Conservation (phyloP, 1,140 invertebrate genomes). For the Camponotus floridanus region DNA sequence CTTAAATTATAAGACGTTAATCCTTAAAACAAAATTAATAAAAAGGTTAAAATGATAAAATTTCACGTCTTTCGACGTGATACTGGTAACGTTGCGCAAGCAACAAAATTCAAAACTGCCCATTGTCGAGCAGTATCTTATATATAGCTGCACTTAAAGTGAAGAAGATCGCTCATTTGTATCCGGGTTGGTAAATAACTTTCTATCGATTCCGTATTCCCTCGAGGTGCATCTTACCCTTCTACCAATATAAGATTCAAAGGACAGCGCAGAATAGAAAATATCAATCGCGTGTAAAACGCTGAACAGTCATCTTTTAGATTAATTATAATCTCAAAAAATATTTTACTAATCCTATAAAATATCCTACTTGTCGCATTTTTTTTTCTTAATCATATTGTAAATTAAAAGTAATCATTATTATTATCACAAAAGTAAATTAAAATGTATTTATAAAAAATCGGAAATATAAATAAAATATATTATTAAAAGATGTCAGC, state of each 20-base stretch:
- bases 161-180: slow-evolving; percentile 37
- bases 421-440: background rate
- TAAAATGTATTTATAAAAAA: background rate
- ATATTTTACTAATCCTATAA: slow-evolving; percentile 8
- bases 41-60: background rate
- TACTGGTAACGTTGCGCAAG: background rate
- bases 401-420: background rate
- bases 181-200: slow-evolving; percentile 13
- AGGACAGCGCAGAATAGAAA: slow-evolving; percentile 39
- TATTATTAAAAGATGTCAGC: background rate
- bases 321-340: slow-evolving; percentile 35
- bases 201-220: slow-evolving; percentile 36
- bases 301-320: background rate
- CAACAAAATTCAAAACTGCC: background rate
- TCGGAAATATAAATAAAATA: background rate
- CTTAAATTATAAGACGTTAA: background rate
- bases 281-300: slow-evolving; percentile 47
- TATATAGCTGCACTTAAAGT: background rate
- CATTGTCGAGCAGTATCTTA: background rate
- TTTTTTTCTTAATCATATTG: background rate
- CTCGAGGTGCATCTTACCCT: slow-evolving; percentile 1
- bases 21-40: background rate
- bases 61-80: too few relatives aligned
- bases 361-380: background rate
- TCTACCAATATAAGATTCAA: background rate